A percentile compares a stretch with the other conserved stretches of the same genome.
These are phyloP conservation scores for Heterotis niloticus DNA, from an alignment of 2,113 vertebrate species.

Conservation along the genomic window DNA sequence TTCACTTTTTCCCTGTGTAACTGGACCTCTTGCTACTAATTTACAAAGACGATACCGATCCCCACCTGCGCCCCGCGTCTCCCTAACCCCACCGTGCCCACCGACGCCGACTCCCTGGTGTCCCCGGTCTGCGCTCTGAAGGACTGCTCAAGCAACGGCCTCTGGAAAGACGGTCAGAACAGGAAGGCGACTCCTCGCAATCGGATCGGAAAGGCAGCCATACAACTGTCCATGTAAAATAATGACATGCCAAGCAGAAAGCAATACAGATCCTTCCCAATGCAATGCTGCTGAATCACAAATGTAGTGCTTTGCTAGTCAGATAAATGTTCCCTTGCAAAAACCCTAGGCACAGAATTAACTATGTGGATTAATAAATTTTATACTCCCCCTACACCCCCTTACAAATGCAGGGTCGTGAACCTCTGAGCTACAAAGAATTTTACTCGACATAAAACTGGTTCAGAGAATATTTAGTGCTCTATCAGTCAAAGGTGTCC, in stretches of 20 bases:
- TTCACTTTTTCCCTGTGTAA: slow-evolving; percentile 53
- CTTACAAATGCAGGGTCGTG: slow-evolving; percentile 62
- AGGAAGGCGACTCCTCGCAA: slow-evolving; percentile 86
- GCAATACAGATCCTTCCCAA: slow-evolving; percentile 77
- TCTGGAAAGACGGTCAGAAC: slow-evolving; percentile 74
- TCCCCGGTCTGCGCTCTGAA: slow-evolving; percentile 16
- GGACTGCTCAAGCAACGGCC: slow-evolving; percentile 40
- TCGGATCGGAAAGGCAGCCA: slow-evolving; percentile 81
- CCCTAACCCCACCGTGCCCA: slow-evolving; percentile 24
- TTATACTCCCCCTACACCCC: slow-evolving; percentile 62
- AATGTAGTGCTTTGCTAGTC: slow-evolving; percentile 78
- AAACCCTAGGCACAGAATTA: slow-evolving; percentile 73
- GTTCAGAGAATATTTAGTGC: slow-evolving; percentile 76
- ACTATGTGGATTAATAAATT: slow-evolving; percentile 73
- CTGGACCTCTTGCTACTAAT: slow-evolving; percentile 56
- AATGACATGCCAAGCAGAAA: slow-evolving; percentile 92
- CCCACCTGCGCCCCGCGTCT: slow-evolving; percentile 32
- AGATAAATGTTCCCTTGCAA: slow-evolving; percentile 74
- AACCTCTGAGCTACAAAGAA: slow-evolving; percentile 63
- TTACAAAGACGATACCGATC: slow-evolving; percentile 59
- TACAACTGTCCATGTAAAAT: slow-evolving; percentile 79
- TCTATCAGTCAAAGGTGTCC: slow-evolving; percentile 68
- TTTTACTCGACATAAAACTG: slow-evolving; percentile 55
- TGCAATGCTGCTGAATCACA: slow-evolving; percentile 70
- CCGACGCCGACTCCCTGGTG: slow-evolving; percentile 16